Conservation (phyloP, 1,140 invertebrate species). For the Holcopasites calliopsidis region DNA sequence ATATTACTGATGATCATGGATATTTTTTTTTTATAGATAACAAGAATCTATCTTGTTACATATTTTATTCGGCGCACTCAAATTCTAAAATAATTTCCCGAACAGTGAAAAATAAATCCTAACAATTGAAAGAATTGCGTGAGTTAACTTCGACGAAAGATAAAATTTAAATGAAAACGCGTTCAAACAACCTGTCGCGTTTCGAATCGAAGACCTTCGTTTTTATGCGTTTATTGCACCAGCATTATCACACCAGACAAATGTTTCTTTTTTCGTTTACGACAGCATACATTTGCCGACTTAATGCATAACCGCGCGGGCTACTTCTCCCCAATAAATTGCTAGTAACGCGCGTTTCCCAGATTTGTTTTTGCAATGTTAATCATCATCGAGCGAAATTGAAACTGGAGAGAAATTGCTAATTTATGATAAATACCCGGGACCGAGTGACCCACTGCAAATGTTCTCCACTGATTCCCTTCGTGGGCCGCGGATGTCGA, state of each 20-base stretch:
- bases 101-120: no score
- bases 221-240: not conserved
- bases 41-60: no score
- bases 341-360: not conserved
- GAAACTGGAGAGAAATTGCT: not conserved
- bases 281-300: constrained; percentile 1
- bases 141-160: no score
- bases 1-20: no score
- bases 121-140: no score
- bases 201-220: not conserved
- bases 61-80: no score
- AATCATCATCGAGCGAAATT: not conserved
- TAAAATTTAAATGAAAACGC: not conserved
- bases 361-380: not conserved
- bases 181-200: not conserved
- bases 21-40: no score
- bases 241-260: constrained; percentile 8
- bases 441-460: not conserved
- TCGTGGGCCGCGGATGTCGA: not conserved
- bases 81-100: no score
- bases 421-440: constrained; percentile 13
- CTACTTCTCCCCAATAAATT: not conserved
- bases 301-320: not conserved
- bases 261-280: constrained; percentile 21
- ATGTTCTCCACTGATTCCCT: not conserved